Evolutionary conservation across 2,113 vertebrate genomes (phyloP), one percentile per base, ranked within the genome.

Genomic region (Agapornis roseicollis): DNA sequence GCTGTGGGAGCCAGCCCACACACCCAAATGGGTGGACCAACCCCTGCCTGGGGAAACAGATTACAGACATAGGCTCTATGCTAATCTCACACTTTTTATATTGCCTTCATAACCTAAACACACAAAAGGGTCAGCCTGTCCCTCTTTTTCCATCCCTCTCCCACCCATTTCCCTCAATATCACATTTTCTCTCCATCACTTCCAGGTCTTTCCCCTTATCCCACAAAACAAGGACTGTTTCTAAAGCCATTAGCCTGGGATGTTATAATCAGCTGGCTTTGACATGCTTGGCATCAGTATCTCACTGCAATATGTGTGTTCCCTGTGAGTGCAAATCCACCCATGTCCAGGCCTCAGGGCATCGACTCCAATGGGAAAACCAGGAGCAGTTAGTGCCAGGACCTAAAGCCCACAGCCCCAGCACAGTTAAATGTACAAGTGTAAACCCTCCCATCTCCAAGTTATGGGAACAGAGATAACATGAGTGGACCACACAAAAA

Each of bases 121-220:
- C 2, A 4, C 7, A 0, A 55, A 49, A 77, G 41, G 64, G 14
- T 72, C 18, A 55, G 76, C 65, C 70, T 33, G 41, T 10, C 65
- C 90, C 56, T 89, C 81, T 65, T 76, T 66, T 88, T 58, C 90
- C 92, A 73, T 63, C 85, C 81, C 92, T 89, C n/a, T 25, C 77
- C 65, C 41, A 0, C 90, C 94, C 90, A 66, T 63, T 94, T 53
- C 88, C 92, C 79, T 90, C 90, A 53, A 16, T 42, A 46, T 63
- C 93, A 81, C 0, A n/a, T 81, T 95, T 94, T 93, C 85, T 90
- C 65, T 94, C 61, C 52, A 42, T 28, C 85, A 4, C 39, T 91
- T 79, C 47, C 96, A 89, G 42, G 74, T 85, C 65, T 56, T 42
- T 53, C n/a, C 55, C 42, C 11, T 74, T 41, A 60, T 93, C 37